Evolutionary conservation across 2,797 vertebrate species (phyloP).

Genomic region (Cygnus olor): DNA sequence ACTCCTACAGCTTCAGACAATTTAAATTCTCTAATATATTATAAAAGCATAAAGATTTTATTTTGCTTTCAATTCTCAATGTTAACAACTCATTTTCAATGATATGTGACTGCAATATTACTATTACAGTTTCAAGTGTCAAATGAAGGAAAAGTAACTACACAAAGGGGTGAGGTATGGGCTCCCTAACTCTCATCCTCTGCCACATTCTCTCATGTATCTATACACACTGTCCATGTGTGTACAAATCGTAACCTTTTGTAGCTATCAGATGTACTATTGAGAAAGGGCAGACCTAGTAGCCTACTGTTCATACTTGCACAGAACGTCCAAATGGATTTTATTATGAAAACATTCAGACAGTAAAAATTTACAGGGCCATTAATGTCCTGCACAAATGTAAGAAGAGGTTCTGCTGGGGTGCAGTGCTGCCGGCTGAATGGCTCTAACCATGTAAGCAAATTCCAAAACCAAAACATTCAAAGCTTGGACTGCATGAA

Average conservation of each 20-base stretch:
- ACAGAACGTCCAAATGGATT: not conserved
- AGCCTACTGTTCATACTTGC: no score
- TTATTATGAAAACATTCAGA: not conserved
- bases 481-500: not conserved
- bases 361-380: not conserved
- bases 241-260: not conserved
- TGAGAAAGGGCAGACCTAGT: not conserved
- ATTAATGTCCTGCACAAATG: not conserved
- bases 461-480: not conserved
- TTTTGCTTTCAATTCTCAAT: not conserved
- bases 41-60: not conserved
- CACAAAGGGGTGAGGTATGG: not conserved
- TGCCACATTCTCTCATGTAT: not conserved
- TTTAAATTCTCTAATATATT: not conserved
- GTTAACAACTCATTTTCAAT: not conserved
- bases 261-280: no score
- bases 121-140: not conserved
- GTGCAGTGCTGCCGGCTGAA: not conserved
- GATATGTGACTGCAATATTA: not conserved
- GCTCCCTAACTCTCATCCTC: not conserved
- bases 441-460: not conserved
- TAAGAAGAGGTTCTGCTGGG: not conserved
- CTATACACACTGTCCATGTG: no score
- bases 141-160: not conserved
- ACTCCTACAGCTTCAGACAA: not conserved